Evolutionary conservation across 2,888 invertebrate genomes (phyloP), one percentile per base, ranked within the genome.

Genomic region (Julus scandinavius): DNA sequence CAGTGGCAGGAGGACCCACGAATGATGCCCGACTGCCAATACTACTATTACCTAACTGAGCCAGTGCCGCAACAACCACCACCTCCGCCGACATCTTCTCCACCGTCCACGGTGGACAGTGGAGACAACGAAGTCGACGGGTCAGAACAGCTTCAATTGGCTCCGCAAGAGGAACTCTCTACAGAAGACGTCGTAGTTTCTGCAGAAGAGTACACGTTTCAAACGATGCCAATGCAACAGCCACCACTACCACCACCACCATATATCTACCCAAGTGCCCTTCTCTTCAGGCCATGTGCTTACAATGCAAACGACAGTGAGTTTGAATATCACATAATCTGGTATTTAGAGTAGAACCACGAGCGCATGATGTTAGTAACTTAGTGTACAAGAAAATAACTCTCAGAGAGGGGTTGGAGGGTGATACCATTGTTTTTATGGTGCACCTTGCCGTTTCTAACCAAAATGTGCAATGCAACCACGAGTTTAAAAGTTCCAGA

Each of bases 1-100:
- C 87, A 87, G 45, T 87, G 87, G 87, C 72, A 80, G 3, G 87
- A 87, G 41, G 87, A 87, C n/a, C 87, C 87, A n/a, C 87, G 80
- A 1, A 7, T 87, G 41, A 80, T 80, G 9, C 63, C 54, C 41
- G 87, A 87, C 45, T 29, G 29, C 13, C 87, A 63, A 40, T 58
- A 87, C 72, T 87, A 80, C 72, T 45, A 80, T n/a, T 87, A 80
- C 45, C 80, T 87, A 3, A 87, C 87, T 63, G 80, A 87, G 29
- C 87, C 87, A 63, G 40, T 87, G 15, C 45, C 63, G 2, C 85
- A 85, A 85, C 86, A 49, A 13, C 50, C 49, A 86, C 87, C 87
- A 40, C 80, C 87, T 3, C 40, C 15, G 40, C 11, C 40, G 29
- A 63, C 87, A 17, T 40, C 87, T 63, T 63, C 87, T 20, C 49